Base-by-base conservation (phyloP, 2,113 vertebrate genomes). In the Rhagologus leucostigma region DNA sequence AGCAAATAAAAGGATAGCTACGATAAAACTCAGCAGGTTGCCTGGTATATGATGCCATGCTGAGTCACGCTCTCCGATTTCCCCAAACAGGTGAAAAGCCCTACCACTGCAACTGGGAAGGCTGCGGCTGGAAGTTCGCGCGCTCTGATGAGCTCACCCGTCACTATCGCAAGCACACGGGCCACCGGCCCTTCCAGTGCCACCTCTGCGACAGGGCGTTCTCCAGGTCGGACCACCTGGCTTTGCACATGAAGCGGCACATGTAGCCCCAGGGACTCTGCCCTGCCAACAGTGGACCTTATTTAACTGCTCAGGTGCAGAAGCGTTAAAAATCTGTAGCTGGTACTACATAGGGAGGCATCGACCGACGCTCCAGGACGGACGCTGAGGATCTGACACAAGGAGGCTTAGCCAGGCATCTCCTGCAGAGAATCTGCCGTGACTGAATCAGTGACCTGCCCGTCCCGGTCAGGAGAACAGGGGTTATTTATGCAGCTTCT, bases 21-120 rank as follows among this genome's bases (percentile, higher is more conserved):
- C 10, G 42, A 10, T 24, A 8, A 35, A 23, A 9, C 21, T 9
- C 3, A 11, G 77, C 8, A 23, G 70, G 47, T 3, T 60, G 63
- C 71, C 75, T 4, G 8, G 73, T 29, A 1, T 3, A 5, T 2
- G 70, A 21, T 35, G 89, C 73, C 7, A 37, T 7, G 56, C 93
- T 92, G 93, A 95, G 69, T 79, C 52, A 70, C 37, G 1, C 62
- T 65, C n/a, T 71, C n/a, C 63, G 5, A 0, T 83, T 73, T 82
- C 69, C 82, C 75, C 81, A 0, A 1, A 2, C 89, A 99, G 99
- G 99, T 90, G 99, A 99, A 68, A 99, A 99, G 96, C 99, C 99
- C 4, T 99, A 99, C 83, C 99, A 99, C 95, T 99, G 99, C 98
- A 99, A 98, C 92, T 99, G 99, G 99, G 99, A 99, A 7, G 99